Evolutionary conservation across 2,113 vertebrate species (phyloP), one percentile per base, ranked within the genome.

Genomic region (Rhodinocichla rosea): DNA sequence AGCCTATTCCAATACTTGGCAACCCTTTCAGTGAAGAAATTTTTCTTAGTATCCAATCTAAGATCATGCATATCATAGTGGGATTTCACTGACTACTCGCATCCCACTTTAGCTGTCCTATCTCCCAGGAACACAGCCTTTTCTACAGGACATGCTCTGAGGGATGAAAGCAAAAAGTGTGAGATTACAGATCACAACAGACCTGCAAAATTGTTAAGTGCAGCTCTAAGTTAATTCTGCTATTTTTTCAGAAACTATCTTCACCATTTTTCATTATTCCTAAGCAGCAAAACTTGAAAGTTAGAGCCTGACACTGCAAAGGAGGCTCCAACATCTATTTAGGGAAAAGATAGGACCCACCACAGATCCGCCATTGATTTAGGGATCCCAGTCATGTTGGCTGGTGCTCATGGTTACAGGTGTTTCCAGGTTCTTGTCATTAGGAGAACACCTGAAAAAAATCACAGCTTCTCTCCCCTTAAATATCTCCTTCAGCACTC

Each of bases 41-140:
- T 28, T 50, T 56, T 64, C 49, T 49, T 50, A 50, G 50, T 37
- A 42, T 37, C 42, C 42, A 28, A 4, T 35, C 22, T 50, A 50
- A 44, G 22, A 33, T 35, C 30, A 27, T 6, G 9, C 3, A 2
- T 35, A n/a, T 27, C n/a, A n/a, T 5, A 1, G 2, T 49, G 26
- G 12, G 30, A 86, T 71, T 69, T 59, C 37, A 47, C 52, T 70
- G 15, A 39, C 80, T 37, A 50, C 35, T 45, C 63, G 35, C 11
- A 30, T 70, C 42, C 7, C 6, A 1, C 13, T 81, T 75, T 6
- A 71, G 50, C 50, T 63, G 74, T 65, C 35, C 42, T 35, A 39
- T 44, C 35, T 70, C 45, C 7, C 1, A 50, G 59, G 39, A 52
- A 42, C 2, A 6, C 8, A 83, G 45, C 20, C 33, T 80, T 64